Conservation (phyloP, 2,797 vertebrate species). For the Lacerta bilineata region DNA sequence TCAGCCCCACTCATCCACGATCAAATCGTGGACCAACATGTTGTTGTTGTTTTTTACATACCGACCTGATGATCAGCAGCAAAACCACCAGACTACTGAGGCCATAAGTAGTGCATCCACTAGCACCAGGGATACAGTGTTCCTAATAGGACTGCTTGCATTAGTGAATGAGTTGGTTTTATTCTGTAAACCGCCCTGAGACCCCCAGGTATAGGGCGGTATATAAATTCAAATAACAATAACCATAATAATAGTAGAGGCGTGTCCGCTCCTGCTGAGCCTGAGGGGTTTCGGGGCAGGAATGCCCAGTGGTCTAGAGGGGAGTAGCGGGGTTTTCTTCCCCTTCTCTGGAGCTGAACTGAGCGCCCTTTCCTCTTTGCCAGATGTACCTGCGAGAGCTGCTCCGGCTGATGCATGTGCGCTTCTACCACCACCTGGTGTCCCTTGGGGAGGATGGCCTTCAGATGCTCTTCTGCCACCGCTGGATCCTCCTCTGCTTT, state of each 20-base stretch:
- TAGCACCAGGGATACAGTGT: no score
- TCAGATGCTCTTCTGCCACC: conserved; percentile 98
- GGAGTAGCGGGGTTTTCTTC: fast-evolving
- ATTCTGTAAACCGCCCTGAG: no score
- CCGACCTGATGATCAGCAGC: no score
- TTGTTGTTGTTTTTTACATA: no score
- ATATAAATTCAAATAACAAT: no score
- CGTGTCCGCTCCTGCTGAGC: neutral
- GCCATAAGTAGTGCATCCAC: no score
- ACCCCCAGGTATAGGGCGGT: no score
- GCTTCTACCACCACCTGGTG: conserved; percentile 93
- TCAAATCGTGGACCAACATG: no score
- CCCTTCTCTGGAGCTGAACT: neutral
- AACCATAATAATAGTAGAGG: no score
- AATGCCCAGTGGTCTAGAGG: fast-evolving
- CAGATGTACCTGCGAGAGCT: conserved; percentile 97
- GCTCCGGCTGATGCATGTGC: conserved; percentile 89
- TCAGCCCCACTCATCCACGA: no score
- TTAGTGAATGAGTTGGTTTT: neutral
- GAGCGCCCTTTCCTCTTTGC: neutral
- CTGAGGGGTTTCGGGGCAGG: neutral
- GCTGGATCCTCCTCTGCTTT: conserved; percentile 98
- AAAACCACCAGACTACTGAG: no score
- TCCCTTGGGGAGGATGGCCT: conserved; percentile 94
- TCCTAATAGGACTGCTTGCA: neutral